Conservation (phyloP, 2,113 vertebrate genomes). For the Dascyllus trimaculatus region DNA sequence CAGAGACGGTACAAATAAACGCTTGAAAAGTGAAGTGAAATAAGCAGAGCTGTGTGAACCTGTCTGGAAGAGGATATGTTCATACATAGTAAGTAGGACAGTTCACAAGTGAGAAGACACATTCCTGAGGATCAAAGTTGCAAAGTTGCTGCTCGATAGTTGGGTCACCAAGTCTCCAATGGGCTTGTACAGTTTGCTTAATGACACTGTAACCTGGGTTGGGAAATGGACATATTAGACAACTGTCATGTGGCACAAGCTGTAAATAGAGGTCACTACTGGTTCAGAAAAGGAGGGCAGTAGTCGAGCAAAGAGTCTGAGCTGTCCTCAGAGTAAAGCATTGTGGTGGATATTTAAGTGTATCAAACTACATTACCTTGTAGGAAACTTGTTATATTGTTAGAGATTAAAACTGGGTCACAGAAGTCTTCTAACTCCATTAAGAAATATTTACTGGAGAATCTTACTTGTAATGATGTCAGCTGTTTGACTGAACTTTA, state of each 20-base stretch:
- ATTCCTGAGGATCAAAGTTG: constrained; percentile 23
- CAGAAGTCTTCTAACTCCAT: neutral
- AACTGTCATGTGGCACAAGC: constrained; percentile 11
- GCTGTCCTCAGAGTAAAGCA: neutral
- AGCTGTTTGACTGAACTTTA: neutral
- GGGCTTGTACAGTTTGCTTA: constrained; percentile 20
- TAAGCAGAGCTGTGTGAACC: neutral
- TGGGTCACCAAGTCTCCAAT: constrained; percentile 36
- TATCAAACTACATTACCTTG: neutral
- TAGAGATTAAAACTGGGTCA: constrained; percentile 2
- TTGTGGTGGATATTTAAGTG: constrained; percentile 6
- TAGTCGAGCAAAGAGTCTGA: constrained; percentile 4
- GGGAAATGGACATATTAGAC: neutral
- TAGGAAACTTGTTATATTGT: neutral
- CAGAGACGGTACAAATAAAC: too few species aligned
- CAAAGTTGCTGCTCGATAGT: constrained; percentile 22
- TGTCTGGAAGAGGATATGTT: neutral
- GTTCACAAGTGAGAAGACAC: constrained; percentile 40
- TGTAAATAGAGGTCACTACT: constrained; percentile 9
- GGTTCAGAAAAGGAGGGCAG: constrained; percentile 14
- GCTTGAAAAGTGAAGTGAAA: neutral
- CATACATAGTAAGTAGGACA: constrained; percentile 35
- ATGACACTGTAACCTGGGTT: constrained; percentile 16
- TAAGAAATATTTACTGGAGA: neutral
- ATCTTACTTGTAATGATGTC: neutral